Evolutionary conservation across 2,888 invertebrate genomes (phyloP).

Genomic region (Scrobipalpa costella): DNA sequence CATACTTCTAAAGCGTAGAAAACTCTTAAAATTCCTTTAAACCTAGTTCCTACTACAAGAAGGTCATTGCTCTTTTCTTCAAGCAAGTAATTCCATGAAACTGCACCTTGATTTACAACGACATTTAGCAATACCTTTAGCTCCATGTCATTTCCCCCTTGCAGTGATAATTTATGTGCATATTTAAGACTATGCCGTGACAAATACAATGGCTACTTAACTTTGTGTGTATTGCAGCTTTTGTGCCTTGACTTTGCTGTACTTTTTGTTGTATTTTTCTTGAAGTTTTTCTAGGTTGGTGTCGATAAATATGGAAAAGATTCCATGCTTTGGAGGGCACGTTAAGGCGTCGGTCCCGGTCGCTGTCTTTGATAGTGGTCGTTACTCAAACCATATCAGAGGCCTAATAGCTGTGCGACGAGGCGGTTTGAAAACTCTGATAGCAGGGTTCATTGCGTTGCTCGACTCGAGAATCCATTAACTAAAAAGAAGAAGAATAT

Average conservation of each 20-base stretch:
- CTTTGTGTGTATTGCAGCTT: slow-evolving; percentile 10
- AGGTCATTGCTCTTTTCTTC: background rate
- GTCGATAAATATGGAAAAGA: background rate
- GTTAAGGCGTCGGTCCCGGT: too few species aligned
- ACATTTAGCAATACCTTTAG: slow-evolving; percentile 4
- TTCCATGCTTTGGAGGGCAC: too few species aligned
- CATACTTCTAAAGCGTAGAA: too few species aligned
- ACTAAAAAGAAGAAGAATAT: too few species aligned
- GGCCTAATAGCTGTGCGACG: too few species aligned
- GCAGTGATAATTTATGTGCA: slow-evolving; percentile 27
- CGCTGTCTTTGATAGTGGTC: too few species aligned
- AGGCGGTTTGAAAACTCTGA: too few species aligned
- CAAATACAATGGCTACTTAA: slow-evolving; percentile 25
- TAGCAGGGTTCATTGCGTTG: background rate
- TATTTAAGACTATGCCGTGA: slow-evolving; percentile 26
- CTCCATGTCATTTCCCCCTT: slow-evolving; percentile 22
- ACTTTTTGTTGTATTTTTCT: background rate
- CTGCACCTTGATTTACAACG: slow-evolving; percentile 2
- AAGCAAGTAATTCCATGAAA: background rate
- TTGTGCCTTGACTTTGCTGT: background rate
- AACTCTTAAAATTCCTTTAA: too few species aligned
- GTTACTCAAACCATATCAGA: too few species aligned
- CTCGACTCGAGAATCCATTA: too few species aligned
- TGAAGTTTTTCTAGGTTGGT: background rate
- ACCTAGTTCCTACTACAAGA: too few species aligned